Evolutionary conservation across 2,113 vertebrate genomes (phyloP).

Genomic region (Butorides virescens): DNA sequence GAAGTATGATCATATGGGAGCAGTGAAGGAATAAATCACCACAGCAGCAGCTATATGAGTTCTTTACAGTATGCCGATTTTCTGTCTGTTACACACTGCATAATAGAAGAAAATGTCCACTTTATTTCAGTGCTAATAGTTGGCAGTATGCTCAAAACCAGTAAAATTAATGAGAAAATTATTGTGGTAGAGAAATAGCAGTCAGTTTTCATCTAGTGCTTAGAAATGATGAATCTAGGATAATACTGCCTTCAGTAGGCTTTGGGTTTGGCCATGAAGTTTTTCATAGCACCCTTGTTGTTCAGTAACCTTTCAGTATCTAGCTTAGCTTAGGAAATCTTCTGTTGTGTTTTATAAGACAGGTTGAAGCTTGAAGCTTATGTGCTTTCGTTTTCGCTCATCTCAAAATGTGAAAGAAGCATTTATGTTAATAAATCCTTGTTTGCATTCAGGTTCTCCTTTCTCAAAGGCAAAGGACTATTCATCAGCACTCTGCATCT

Average conservation of each 20-base stretch:
- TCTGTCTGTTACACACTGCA: neutral
- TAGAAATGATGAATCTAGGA: neutral
- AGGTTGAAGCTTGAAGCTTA: neutral
- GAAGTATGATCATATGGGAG: neutral
- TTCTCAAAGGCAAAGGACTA: neutral
- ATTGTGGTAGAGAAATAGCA: neutral
- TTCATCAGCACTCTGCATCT: neutral
- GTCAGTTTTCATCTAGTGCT: neutral
- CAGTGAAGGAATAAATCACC: slow-evolving; percentile 4
- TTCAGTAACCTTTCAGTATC: neutral
- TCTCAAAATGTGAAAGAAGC: neutral
- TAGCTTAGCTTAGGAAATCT: neutral
- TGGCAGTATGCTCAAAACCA: neutral
- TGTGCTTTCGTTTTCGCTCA: neutral
- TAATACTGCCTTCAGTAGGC: neutral
- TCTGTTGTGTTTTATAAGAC: neutral
- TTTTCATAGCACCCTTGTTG: neutral
- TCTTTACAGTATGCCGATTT: neutral
- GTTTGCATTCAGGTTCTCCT: neutral
- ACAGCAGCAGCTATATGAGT: neutral
- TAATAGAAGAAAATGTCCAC: neutral
- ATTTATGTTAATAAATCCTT: neutral
- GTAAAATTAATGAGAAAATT: neutral
- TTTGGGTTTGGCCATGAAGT: neutral
- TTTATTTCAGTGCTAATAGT: neutral